Evolutionary conservation across 2,113 vertebrate genomes (phyloP).

Genomic region (Hippocampus mohnikei): DNA sequence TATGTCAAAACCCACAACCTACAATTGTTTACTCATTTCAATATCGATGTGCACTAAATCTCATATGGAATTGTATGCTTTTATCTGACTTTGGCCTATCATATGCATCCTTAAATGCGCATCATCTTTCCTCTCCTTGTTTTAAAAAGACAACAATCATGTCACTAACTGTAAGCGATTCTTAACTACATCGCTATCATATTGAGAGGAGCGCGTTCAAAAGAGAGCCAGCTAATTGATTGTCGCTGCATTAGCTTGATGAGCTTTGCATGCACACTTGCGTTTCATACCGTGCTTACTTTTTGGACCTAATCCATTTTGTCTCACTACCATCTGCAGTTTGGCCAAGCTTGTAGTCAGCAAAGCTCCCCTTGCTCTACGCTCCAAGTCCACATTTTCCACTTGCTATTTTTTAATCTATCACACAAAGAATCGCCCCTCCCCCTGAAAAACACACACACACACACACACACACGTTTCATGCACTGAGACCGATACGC

Average conservation of each 20-base stretch:
- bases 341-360: neutral
- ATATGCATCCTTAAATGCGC: no score
- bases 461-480: neutral
- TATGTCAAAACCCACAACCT: no score
- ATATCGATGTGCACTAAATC: no score
- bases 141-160: constrained; percentile 1
- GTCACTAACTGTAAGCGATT: neutral
- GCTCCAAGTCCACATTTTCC: neutral
- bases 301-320: constrained; percentile 4
- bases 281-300: neutral
- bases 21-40: no score
- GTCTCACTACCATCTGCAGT: constrained; percentile 11
- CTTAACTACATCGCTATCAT: neutral
- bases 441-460: neutral
- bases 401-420: constrained; percentile 8
- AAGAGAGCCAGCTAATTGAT: neutral
- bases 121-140: constrained; percentile 1
- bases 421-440: neutral
- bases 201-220: neutral
- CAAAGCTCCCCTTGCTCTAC: constrained; percentile 6
- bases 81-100: no score
- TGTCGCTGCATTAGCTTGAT: neutral
- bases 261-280: neutral
- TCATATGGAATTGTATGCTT: no score
- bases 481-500: neutral